Conservation (phyloP, 92 coral and sea anemone species). For the Phenganax stokvisi region DNA sequence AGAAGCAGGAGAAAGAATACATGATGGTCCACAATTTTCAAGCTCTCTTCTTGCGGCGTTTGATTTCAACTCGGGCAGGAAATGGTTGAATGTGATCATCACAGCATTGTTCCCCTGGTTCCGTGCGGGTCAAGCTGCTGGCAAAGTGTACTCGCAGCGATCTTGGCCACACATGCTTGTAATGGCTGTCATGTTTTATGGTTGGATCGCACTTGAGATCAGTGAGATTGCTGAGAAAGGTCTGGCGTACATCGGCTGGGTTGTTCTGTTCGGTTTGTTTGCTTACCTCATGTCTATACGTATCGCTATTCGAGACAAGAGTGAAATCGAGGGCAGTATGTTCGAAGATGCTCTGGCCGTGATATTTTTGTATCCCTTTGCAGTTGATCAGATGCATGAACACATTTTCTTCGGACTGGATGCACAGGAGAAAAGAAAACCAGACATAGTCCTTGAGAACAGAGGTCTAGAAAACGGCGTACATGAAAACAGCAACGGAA, state of each 20-base stretch:
- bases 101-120: conserved; percentile 78
- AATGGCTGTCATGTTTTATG: conserved; percentile 66
- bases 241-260: conserved; percentile 74
- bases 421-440: conserved; percentile 9
- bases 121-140: conserved; percentile 71
- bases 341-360: conserved; percentile 60
- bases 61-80: conserved; percentile 37
- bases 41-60: conserved; percentile 59
- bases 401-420: conserved; percentile 40
- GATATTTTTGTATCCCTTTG: conserved; percentile 51
- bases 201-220: conserved; percentile 61
- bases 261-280: conserved; percentile 62
- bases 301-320: conserved; percentile 42
- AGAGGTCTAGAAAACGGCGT: conserved; percentile 18
- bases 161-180: conserved; percentile 65
- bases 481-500: background rate
- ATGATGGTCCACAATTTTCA: conserved; percentile 61
- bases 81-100: conserved; percentile 43
- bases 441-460: background rate
- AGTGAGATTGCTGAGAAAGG: conserved; percentile 57
- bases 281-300: conserved; percentile 72
- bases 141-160: conserved; percentile 38
- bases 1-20: conserved; percentile 54
- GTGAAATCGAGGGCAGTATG: conserved; percentile 47
- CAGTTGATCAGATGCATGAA: conserved; percentile 59